Evolutionary conservation across 2,888 invertebrate genomes (phyloP).

Genomic region (Opisthograptis luteolata): DNA sequence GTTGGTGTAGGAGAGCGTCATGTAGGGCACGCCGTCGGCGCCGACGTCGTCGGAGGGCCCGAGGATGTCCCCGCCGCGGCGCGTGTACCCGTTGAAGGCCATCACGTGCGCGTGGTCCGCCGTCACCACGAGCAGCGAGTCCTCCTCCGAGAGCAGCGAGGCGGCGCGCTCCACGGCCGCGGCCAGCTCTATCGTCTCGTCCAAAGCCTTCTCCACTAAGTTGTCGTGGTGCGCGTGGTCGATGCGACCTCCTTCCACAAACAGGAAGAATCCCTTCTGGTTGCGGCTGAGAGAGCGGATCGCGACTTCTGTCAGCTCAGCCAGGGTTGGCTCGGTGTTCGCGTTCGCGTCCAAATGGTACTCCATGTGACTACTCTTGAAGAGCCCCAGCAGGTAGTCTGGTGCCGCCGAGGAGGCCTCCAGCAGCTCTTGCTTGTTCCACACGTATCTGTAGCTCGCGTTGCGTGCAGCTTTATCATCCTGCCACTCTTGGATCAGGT

Average conservation of each 20-base stretch:
- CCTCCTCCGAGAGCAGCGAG: conserved; percentile 71
- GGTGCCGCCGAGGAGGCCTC: conserved; percentile 70
- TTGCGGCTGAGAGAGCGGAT: conserved; percentile 87
- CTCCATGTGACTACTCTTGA: conserved; percentile 85
- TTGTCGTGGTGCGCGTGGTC: conserved; percentile 88
- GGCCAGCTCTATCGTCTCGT: conserved; percentile 88
- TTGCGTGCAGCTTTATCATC: conserved; percentile 65
- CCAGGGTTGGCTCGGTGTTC: conserved; percentile 71
- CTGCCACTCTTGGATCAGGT: conserved; percentile 88
- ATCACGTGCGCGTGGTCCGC: conserved; percentile 91
- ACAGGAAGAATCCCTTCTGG: conserved; percentile 89
- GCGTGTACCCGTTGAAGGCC: conserved; percentile 87
- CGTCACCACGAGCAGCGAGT: conserved; percentile 92
- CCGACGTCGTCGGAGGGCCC: conserved; percentile 66
- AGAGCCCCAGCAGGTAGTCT: conserved; percentile 86
- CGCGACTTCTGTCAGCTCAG: conserved; percentile 83
- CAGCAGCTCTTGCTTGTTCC: conserved; percentile 84
- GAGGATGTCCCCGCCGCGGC: conserved; percentile 71
- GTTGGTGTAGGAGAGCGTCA: conserved; percentile 86
- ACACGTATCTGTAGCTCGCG: conserved; percentile 77
- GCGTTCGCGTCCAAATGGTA: conserved; percentile 85
- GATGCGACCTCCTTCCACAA: conserved; percentile 88
- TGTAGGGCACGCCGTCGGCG: conserved; percentile 80
- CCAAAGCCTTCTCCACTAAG: conserved; percentile 83
- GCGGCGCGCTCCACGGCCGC: conserved; percentile 83